Conservation (phyloP, 2,888 invertebrate species). For the Phrixothrix hirtus region DNA sequence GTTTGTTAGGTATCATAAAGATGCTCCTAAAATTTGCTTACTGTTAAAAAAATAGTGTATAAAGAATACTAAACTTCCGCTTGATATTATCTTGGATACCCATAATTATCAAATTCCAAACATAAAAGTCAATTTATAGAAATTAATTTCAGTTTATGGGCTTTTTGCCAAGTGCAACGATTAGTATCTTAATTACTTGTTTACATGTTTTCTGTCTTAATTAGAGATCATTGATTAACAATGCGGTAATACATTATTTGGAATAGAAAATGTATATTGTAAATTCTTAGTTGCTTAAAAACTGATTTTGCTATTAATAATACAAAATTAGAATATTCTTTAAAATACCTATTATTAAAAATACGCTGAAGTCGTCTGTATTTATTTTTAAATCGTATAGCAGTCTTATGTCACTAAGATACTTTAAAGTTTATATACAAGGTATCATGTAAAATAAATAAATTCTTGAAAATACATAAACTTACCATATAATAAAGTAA, state of each 20-base stretch:
- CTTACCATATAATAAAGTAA: constrained; percentile 33
- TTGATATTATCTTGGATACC: background rate
- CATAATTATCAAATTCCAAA: background rate
- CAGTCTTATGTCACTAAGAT: too few species aligned
- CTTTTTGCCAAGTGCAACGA: background rate
- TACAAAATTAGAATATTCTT: too few species aligned
- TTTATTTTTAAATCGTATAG: too few species aligned
- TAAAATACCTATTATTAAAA: too few species aligned
- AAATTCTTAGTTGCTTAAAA: too few species aligned
- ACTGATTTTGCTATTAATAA: too few species aligned
- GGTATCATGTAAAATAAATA: background rate
- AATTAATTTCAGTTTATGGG: constrained; percentile 2
- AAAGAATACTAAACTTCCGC: background rate
- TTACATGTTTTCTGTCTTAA: background rate
- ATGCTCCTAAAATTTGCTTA: background rate
- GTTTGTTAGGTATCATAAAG: background rate
- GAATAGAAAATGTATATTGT: too few species aligned
- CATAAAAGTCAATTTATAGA: background rate
- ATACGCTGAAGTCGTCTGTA: too few species aligned
- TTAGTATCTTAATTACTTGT: constrained; percentile 1
- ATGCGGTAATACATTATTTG: background rate
- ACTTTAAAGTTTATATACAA: too few species aligned
- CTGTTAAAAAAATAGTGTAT: background rate
- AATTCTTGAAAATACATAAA: constrained; percentile 7
- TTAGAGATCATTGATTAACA: background rate